Base-by-base conservation (phyloP, 2,888 invertebrate genomes). In the Trachelus tabidus region DNA sequence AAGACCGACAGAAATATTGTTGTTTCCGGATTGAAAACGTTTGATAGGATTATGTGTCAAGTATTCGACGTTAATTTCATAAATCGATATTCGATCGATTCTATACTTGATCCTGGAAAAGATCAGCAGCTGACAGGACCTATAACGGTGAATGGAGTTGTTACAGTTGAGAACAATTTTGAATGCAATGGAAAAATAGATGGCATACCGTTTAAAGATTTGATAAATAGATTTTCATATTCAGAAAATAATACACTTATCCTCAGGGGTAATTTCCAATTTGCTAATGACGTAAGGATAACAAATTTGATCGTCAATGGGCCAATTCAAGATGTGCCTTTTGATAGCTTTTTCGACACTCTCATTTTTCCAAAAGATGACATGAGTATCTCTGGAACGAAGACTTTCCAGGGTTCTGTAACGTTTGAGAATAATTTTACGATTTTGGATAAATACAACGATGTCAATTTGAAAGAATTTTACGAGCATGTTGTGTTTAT, bases 61-160 rank as follows among this genome's bases (percentile, higher is more conserved):
- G n/a, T 81, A 68, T 75, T 90, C 3, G 68, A 84, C 1, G 35
- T 80, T 0, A 34, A 56, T 0, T 75, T 76, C 23, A 37, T 90
- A 34, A 89, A 90, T 75, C 85, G 82, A 0, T 84, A 79, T 75
- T 78, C 76, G 0, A 73, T 86, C 3, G 80, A 86, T 11, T 73
- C 82, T 68, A 80, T 89, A 69, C 75, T 90, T 12, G 81, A 86
- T 81, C 78, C 85, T 1, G 33, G 76, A 0, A 82, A 81, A n/a
- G 80, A 85, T 69, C 90, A 90, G 69, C 76, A 77, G 30, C 12
- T 90, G 4, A 76, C 77, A 3, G 89, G 89, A 23, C 83, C 86
- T 0, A 69, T 89, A 9, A 76, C 75, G 31, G 81, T 89, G 31
- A 85, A 84, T 56, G 90, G 89, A 86, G 79, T 81, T 1, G 80